Evolutionary conservation across 2,113 vertebrate species (phyloP).

Genomic region (Centropus unirufus): DNA sequence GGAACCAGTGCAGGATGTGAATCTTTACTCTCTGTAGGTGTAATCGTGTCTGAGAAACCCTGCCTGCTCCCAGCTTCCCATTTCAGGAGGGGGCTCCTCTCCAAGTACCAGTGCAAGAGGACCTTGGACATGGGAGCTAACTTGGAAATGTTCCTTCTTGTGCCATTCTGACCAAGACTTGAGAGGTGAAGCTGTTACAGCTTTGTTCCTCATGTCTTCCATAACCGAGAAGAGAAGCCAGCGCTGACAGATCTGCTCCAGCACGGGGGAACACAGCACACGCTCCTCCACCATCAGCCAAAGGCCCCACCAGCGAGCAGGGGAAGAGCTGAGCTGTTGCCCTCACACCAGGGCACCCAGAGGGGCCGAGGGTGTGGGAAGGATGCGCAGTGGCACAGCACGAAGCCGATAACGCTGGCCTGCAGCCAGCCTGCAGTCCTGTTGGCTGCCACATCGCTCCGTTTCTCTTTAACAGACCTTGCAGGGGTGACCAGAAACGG

Average conservation of each 20-base stretch:
- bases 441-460: neutral
- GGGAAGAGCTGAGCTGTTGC: neutral
- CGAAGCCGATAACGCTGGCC: rapidly evolving
- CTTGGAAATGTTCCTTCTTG: neutral
- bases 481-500: neutral
- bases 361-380: neutral
- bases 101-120: neutral
- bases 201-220: neutral
- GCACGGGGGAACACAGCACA: neutral
- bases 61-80: neutral
- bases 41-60: neutral
- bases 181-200: rapidly evolving
- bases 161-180: neutral
- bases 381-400: rapidly evolving
- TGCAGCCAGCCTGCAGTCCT: neutral
- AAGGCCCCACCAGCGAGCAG: rapidly evolving
- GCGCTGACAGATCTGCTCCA: neutral
- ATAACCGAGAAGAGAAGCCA: neutral
- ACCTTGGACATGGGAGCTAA: neutral
- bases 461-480: neutral
- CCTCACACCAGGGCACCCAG: rapidly evolving
- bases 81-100: neutral
- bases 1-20: neutral
- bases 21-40: neutral
- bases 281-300: neutral